A percentile compares a stretch with the other conserved stretches of the same genome.
Evolutionary conservation across 2,797 vertebrate species (phyloP).

Genomic region (Cossypha dichroa): DNA sequence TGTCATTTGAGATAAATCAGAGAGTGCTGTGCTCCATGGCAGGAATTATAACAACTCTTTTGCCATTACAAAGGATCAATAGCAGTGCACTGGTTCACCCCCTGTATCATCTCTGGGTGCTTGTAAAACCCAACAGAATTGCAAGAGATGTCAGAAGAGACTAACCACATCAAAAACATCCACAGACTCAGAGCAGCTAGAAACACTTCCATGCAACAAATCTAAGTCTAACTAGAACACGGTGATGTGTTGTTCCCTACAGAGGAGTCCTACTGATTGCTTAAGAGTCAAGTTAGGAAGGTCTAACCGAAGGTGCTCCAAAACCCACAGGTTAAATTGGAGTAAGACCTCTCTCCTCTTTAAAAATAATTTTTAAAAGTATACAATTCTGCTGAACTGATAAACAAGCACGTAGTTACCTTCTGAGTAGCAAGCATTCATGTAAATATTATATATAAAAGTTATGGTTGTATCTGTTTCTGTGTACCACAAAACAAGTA

Average conservation of each 20-base stretch:
- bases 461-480: background rate
- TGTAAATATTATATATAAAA: background rate
- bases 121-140: background rate
- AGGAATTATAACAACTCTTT: conserved; percentile 13
- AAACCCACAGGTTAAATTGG: background rate
- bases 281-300: background rate
- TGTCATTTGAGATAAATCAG: conserved; percentile 1
- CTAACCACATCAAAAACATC: background rate
- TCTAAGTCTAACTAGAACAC: background rate
- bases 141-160: background rate
- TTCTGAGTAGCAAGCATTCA: background rate
- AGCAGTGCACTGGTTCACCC: background rate
- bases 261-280: background rate
- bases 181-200: background rate
- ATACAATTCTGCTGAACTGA: background rate
- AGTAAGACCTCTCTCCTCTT: background rate
- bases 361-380: background rate
- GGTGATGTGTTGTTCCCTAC: background rate
- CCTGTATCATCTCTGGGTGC: background rate
- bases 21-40: background rate
- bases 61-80: background rate
- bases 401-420: background rate
- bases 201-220: background rate
- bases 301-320: background rate
- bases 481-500: background rate